Conservation (phyloP, 2,888 invertebrate species). For the Pogonocherus hispidulus region DNA sequence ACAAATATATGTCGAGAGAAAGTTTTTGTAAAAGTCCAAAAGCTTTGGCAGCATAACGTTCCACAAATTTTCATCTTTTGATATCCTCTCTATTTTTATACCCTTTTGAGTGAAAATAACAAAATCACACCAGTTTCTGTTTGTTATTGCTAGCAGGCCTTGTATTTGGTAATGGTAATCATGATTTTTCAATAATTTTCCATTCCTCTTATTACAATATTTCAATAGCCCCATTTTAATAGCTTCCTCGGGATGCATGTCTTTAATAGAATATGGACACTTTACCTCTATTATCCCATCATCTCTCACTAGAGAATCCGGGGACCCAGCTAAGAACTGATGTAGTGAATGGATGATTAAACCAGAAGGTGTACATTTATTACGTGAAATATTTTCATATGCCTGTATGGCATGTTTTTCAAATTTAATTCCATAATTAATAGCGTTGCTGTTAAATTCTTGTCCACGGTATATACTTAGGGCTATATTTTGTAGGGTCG, state of each 20-base stretch:
- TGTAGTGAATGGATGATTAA: background rate
- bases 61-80: background rate
- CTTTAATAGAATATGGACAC: too few species aligned
- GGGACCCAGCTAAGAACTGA: background rate
- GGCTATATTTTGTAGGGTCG: background rate
- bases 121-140: constrained; percentile 1
- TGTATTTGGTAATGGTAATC: background rate
- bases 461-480: background rate
- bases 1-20: background rate
- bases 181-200: background rate
- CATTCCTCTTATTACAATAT: too few species aligned
- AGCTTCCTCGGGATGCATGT: too few species aligned
- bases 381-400: background rate
- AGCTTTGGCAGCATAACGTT: background rate
- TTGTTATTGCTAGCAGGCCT: background rate
- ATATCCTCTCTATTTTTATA: background rate
- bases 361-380: background rate
- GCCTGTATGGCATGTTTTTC: background rate
- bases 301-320: background rate
- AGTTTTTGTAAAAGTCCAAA: background rate
- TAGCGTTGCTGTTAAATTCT: background rate
- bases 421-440: background rate
- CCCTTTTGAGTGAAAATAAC: background rate
- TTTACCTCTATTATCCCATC: too few species aligned
- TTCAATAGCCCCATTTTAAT: too few species aligned